These are phyloP conservation scores for Meandrina meandrites DNA, from an alignment of 92 coral and sea anemone species.

Conservation along the genomic window DNA sequence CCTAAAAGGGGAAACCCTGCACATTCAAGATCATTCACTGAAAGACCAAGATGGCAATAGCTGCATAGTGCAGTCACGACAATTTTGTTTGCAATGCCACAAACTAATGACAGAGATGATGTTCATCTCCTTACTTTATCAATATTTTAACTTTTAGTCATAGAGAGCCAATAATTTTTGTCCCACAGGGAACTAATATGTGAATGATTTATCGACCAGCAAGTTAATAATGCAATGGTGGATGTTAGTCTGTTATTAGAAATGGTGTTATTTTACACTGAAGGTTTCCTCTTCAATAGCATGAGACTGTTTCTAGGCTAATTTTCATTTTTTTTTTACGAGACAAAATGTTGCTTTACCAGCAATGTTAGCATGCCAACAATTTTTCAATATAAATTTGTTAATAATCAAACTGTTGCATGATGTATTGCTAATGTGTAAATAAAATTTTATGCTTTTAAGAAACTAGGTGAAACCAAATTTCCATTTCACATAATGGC, in stretches of 20 bases:
- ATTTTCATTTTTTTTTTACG: no score
- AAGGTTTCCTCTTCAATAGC: background rate
- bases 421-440: background rate
- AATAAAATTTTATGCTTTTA: no score
- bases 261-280: background rate
- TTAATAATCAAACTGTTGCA: background rate
- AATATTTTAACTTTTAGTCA: background rate
- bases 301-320: background rate
- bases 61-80: background rate
- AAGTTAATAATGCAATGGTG: background rate
- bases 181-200: background rate
- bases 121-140: background rate
- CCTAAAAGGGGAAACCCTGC: conserved; percentile 5
- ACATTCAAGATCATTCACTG: background rate
- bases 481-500: background rate
- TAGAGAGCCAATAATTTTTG: no score
- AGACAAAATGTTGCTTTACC: background rate
- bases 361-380: background rate
- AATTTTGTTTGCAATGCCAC: background rate
- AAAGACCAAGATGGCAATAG: conserved; percentile 42
- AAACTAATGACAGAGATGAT: background rate
- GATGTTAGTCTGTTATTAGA: background rate
- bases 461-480: no score
- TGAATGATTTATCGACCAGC: background rate
- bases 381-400: background rate